These are phyloP conservation scores for Archips xylosteana DNA, from an alignment of 2,888 invertebrate genomes.

Conservation along the genomic window DNA sequence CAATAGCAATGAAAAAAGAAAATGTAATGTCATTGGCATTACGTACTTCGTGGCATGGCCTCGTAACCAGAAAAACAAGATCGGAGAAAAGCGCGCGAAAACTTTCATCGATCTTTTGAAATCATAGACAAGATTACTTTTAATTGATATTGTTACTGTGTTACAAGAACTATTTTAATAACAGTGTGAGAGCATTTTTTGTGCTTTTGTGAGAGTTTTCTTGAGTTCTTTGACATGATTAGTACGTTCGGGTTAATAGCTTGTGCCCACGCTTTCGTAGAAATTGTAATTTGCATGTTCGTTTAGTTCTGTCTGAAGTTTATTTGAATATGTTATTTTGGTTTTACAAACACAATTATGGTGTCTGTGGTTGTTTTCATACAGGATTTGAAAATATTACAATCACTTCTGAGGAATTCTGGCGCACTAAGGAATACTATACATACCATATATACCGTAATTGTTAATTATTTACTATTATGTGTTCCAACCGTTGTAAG, in stretches of 20 bases:
- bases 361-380: constrained; percentile 22
- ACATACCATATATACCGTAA: not conserved
- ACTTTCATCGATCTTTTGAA: constrained; percentile 55
- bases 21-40: constrained; percentile 33
- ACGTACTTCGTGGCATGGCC: constrained; percentile 18
- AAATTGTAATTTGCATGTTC: constrained; percentile 14
- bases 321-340: not conserved
- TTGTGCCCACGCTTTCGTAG: constrained; percentile 32
- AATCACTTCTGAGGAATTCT: not conserved
- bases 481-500: too few relatives aligned
- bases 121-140: constrained; percentile 39
- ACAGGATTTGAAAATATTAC: constrained; percentile 1
- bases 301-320: constrained; percentile 1
- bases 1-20: constrained; percentile 24
- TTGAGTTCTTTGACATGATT: constrained; percentile 36
- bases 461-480: too few relatives aligned
- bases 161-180: constrained; percentile 23
- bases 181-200: constrained; percentile 32
- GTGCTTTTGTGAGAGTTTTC: constrained; percentile 6
- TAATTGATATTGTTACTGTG: constrained; percentile 27
- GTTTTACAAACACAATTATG: constrained; percentile 6
- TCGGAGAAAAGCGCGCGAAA: constrained; percentile 57
- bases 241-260: constrained; percentile 18
- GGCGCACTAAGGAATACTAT: not conserved
- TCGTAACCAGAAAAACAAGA: constrained; percentile 51